A percentile compares a stretch with the other conserved stretches of the same genome.
phyloP scores from a whole-genome alignment of 2,888 invertebrate genomes.

The Ganaspis brasiliensis region DNA sequence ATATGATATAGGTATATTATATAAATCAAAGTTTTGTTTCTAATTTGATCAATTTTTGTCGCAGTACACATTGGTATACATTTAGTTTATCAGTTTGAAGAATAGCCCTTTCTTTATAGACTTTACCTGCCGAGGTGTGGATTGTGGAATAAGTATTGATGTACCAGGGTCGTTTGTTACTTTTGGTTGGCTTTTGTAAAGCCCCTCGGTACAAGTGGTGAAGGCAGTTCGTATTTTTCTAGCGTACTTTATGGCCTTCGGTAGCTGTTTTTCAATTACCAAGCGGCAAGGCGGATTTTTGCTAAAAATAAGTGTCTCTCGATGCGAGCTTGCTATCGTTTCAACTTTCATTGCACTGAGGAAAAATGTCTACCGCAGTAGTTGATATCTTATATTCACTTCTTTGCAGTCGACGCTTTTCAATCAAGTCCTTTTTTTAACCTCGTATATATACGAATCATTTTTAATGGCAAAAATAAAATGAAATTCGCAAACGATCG shows the following conservation, averaged over 20 bases:
- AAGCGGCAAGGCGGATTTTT: conserved; percentile 50
- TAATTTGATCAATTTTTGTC: no score
- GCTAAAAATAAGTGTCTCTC: conserved; percentile 43
- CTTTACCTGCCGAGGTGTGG: conserved; percentile 6
- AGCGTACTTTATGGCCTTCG: conserved; percentile 67
- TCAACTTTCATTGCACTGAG: conserved; percentile 19
- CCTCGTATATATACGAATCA: no score
- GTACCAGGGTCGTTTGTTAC: conserved; percentile 64
- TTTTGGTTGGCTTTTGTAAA: conserved; percentile 56
- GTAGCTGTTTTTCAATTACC: conserved; percentile 74
- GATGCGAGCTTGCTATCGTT: conserved; percentile 3
- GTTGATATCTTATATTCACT: background rate
- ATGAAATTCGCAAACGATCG: no score
- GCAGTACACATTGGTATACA: no score
- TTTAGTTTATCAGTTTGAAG: background rate
- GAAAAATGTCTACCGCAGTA: conserved; percentile 3
- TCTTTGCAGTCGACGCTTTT: background rate
- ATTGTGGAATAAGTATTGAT: conserved; percentile 30
- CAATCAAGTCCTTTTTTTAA: background rate
- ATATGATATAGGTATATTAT: no score
- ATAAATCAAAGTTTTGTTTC: no score
- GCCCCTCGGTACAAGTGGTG: conserved; percentile 63
- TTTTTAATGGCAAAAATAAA: no score
- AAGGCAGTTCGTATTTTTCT: conserved; percentile 69
- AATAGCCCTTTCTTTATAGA: background rate